Evolutionary conservation across 1,140 invertebrate genomes (phyloP).

Genomic region (Hylaeus anthracinus): DNA sequence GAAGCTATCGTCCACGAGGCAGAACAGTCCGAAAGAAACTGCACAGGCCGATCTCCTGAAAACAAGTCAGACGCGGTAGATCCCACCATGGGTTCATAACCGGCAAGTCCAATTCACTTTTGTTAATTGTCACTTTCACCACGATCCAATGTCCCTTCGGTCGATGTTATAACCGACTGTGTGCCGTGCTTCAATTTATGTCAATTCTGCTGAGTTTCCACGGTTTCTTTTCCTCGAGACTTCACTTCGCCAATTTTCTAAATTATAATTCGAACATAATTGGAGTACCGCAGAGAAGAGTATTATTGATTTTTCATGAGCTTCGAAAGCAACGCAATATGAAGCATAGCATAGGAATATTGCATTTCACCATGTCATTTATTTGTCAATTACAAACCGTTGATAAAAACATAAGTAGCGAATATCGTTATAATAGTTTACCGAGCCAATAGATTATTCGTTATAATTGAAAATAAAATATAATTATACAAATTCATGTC

Average conservation of each 20-base stretch:
- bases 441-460: background rate
- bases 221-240: background rate
- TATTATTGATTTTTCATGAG: constrained; percentile 70
- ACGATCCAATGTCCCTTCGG: constrained; percentile 45
- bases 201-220: background rate
- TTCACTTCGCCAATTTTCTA: background rate
- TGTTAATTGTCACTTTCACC: constrained; percentile 78
- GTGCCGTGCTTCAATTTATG: background rate
- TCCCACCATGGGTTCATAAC: constrained; percentile 71
- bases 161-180: constrained; percentile 39
- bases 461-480: background rate
- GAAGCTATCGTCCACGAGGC: constrained; percentile 29
- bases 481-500: background rate
- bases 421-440: background rate
- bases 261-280: background rate
- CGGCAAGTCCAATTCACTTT: constrained; percentile 62
- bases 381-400: constrained; percentile 24
- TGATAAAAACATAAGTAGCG: constrained; percentile 9
- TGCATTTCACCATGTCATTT: background rate
- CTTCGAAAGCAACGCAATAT: constrained; percentile 43
- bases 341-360: constrained; percentile 10
- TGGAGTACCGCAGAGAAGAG: constrained; percentile 11
- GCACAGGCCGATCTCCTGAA: constrained; percentile 37
- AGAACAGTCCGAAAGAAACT: constrained; percentile 69
- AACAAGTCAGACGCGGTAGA: constrained; percentile 61